These are phyloP conservation scores for Spongilla lacustris DNA, from an alignment of 37 sponge, comb jelly and placozoan species.

Conservation along the genomic window DNA sequence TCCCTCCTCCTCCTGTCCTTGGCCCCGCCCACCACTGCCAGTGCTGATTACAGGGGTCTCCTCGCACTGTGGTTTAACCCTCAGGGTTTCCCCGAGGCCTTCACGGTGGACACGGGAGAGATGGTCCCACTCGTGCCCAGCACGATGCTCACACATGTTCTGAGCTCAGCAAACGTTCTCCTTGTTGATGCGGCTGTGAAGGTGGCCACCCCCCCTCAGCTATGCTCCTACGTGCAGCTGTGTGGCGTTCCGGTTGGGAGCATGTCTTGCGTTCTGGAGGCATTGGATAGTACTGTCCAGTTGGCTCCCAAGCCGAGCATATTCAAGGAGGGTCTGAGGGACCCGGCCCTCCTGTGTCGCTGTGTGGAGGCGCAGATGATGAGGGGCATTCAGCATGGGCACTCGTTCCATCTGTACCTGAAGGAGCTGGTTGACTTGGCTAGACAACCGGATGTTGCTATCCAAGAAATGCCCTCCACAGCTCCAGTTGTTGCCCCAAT, in stretches of 20 bases:
- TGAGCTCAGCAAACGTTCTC: neutral
- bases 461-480: neutral
- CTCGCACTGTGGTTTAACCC: slow-evolving; percentile 30
- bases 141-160: slow-evolving; percentile 4
- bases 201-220: slow-evolving; percentile 3
- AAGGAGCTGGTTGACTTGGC: slow-evolving; percentile 4
- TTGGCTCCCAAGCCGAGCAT: neutral
- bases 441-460: neutral
- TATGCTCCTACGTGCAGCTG: slow-evolving; percentile 43
- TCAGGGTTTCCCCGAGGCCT: slow-evolving; percentile 29
- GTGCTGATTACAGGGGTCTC: slow-evolving; percentile 31
- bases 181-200: slow-evolving; percentile 4
- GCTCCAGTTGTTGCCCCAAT: neutral
- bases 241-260: slow-evolving; percentile 53
- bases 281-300: slow-evolving; percentile 19
- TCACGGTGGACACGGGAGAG: slow-evolving; percentile 32
- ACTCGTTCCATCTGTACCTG: slow-evolving; percentile 26
- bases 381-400: slow-evolving; percentile 14
- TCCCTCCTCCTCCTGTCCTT: slow-evolving; percentile 30
- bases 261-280: slow-evolving; percentile 19
- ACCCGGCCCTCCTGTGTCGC: slow-evolving; percentile 3
- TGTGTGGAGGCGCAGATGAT: slow-evolving; percentile 31
- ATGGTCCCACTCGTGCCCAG: slow-evolving; percentile 3
- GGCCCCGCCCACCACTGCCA: neutral
- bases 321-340: neutral